Evolutionary conservation across 2,797 vertebrate species (phyloP).

Genomic region (Platyrinchus mystaceus): DNA sequence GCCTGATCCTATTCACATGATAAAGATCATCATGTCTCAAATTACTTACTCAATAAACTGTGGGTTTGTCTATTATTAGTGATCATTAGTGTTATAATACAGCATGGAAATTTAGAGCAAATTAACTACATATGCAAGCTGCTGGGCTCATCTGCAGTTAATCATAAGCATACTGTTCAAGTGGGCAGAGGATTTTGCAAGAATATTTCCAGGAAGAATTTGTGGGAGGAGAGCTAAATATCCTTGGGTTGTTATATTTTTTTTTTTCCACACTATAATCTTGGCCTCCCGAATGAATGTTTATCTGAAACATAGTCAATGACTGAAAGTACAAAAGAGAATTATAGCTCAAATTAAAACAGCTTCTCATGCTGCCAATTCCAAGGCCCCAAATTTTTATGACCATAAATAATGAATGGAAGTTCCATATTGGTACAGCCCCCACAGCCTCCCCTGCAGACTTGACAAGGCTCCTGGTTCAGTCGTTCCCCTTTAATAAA

Average conservation of each 20-base stretch:
- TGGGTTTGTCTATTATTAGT: constrained; percentile 84
- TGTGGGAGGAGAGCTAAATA: constrained; percentile 52
- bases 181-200: constrained; percentile 68
- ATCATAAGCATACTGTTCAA: constrained; percentile 72
- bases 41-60: constrained; percentile 85
- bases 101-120: constrained; percentile 81
- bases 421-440: background rate
- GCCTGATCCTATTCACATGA: constrained; percentile 73
- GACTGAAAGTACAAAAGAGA: constrained; percentile 42
- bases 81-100: constrained; percentile 83
- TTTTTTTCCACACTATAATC: constrained; percentile 2
- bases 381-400: constrained; percentile 3
- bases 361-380: constrained; percentile 27
- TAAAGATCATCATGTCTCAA: constrained; percentile 79
- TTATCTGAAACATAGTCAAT: constrained; percentile 41
- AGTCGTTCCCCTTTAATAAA: background rate
- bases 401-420: constrained; percentile 10
- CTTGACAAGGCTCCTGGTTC: constrained; percentile 8
- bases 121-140: constrained; percentile 79
- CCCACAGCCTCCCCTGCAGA: background rate
- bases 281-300: constrained; percentile 50
- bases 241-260: constrained; percentile 10
- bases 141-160: constrained; percentile 77
- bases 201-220: constrained; percentile 69
- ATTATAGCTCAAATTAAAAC: constrained; percentile 57